phyloP scores from a whole-genome alignment of 2,113 vertebrate species.

The Astatoreochromis straeleni region DNA sequence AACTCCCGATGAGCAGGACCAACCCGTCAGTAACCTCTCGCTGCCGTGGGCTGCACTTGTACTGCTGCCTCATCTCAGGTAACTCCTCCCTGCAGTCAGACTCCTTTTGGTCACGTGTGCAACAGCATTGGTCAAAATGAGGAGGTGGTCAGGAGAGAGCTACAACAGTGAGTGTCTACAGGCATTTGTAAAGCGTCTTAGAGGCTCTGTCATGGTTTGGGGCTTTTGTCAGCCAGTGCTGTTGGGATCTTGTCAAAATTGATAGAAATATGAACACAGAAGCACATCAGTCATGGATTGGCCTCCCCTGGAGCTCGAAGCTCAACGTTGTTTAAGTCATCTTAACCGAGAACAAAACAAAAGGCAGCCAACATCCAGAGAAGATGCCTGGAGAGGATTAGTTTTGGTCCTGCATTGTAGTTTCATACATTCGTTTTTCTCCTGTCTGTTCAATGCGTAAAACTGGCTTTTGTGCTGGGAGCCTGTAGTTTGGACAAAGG shows the following conservation, averaged over 20 bases:
- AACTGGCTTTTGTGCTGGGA: not conserved
- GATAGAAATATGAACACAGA: not conserved
- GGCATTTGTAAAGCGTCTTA: not conserved
- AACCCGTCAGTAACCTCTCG: constrained; percentile 71
- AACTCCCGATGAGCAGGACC: constrained; percentile 51
- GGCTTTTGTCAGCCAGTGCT: not conserved
- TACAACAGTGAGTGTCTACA: not conserved
- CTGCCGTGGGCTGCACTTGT: constrained; percentile 84
- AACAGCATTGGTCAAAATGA: not conserved
- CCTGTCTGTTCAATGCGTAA: not conserved
- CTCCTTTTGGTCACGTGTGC: fast-evolving
- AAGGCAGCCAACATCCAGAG: not conserved
- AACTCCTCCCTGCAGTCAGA: not conserved
- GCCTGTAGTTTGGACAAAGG: not conserved
- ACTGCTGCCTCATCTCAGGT: constrained; percentile 92
- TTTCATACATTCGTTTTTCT: fast-evolving
- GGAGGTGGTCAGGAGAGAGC: not conserved
- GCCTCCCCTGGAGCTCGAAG: not conserved
- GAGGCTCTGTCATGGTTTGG: not conserved
- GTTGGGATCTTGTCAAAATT: not conserved
- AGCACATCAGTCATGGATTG: not conserved
- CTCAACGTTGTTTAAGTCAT: not conserved
- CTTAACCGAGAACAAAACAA: not conserved
- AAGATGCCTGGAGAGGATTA: not conserved
- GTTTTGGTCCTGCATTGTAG: not conserved